Base-by-base conservation (phyloP, 1,140 invertebrate genomes). In the Papilio aristodemus region DNA sequence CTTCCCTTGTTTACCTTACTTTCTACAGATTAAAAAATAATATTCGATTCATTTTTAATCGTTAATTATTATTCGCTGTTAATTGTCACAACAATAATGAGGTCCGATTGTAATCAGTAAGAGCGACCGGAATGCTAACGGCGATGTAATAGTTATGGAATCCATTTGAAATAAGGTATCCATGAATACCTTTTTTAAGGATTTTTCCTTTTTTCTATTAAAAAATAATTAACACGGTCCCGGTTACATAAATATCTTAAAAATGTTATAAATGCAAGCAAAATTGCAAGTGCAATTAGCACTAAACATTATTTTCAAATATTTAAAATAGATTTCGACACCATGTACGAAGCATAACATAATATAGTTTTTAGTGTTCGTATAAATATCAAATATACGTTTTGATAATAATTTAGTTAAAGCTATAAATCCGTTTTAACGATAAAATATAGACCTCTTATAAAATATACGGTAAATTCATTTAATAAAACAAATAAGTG, bases 81-180 rank as follows among this genome's bases (percentile, higher is more conserved):
- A 59, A 63, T 67, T 71, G 70, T 71, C 11, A 54, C 67, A 37
- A 60, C 32, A 10, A 36, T 71, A 71, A 71, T 67, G 59, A 71
- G 46, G 58, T 60, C 14, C 38, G 70, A 71, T 71, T 71, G 54
- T 63, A 71, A 71, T 71, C 70, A 64, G 39, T 43, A 64, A 54
- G 63, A 50, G 59, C 25, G 58, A 41, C 46, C 62, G 17, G 70
- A 68, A 71, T 71, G 67, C 66, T 68, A 67, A 71, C 67, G 70
- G 37, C 64, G 36, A 17, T 32, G 58, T 37, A 60, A 60, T 60
- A 14, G 32, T 60, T 60, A 60, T 60, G 27, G 58, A 60, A 37
- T 60, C 58, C 37, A 32, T 38, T 38, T 11, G 2, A 14, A 60
- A n/a, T 60, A 8, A 5, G 32, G 36, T 36, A 36, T n/a, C 58